Evolutionary conservation across 1,140 invertebrate genomes (phyloP).

Genomic region (Drosophila pseudoananassae): DNA sequence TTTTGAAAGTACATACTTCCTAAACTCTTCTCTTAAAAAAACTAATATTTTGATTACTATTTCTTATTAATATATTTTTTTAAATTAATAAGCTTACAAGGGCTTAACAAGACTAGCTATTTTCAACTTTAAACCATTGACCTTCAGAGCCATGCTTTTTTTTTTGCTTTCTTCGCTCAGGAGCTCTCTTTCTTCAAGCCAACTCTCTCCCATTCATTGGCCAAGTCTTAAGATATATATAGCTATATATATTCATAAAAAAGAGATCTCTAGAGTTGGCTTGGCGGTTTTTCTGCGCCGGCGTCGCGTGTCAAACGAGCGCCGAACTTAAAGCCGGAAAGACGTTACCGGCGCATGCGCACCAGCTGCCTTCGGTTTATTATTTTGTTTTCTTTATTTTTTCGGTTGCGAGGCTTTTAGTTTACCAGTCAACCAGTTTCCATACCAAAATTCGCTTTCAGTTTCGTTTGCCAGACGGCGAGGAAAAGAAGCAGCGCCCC

Average conservation of each 20-base stretch:
- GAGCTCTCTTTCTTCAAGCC: constrained; percentile 2
- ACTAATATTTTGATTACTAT: too few species aligned
- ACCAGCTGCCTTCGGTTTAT: constrained; percentile 9
- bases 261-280: constrained; percentile 8
- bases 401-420: constrained; percentile 13
- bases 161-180: constrained; percentile 14
- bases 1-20: background rate
- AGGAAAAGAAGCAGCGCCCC: constrained; percentile 16
- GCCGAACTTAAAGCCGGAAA: constrained; percentile 68
- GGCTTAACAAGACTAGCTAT: background rate
- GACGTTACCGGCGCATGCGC: constrained; percentile 62
- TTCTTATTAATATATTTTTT: too few species aligned
- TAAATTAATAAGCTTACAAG: background rate
- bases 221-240: background rate
- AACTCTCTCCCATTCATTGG: constrained; percentile 11
- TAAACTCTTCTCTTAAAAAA: too few species aligned
- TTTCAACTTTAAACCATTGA: constrained; percentile 10
- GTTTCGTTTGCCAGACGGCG: constrained; percentile 39
- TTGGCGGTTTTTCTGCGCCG: constrained; percentile 50
- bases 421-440: constrained; percentile 39
- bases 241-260: background rate
- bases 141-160: constrained; percentile 1
- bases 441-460: constrained; percentile 49
- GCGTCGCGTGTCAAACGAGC: constrained; percentile 76
- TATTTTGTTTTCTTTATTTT: constrained; percentile 6